A percentile compares a stretch with the other conserved stretches of the same genome.
Conservation (phyloP, 1,140 invertebrate genomes). For the Pomacea maculata region DNA sequence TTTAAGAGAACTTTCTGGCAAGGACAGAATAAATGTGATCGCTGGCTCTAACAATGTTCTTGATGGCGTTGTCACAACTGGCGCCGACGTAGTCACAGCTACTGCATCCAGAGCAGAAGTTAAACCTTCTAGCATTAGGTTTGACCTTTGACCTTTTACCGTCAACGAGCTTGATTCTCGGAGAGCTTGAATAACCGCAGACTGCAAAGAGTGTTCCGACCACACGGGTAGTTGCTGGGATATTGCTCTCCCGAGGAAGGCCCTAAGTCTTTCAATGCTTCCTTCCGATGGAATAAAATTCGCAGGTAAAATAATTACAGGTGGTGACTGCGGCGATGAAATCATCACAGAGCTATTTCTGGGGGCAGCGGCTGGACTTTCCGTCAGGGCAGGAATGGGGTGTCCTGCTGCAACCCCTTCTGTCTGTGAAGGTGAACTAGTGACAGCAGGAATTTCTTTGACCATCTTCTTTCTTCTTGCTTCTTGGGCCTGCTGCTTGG, state of each 20-base stretch:
- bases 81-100: not conserved
- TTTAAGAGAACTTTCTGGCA: not conserved
- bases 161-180: not conserved
- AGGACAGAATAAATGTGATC: constrained; percentile 10
- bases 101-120: not conserved
- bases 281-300: not conserved
- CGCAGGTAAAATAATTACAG: not conserved
- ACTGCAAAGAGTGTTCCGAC: not conserved
- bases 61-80: not conserved
- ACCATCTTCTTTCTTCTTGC: not conserved
- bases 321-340: not conserved
- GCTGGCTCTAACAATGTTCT: constrained; percentile 9
- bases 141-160: not conserved
- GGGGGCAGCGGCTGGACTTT: not conserved
- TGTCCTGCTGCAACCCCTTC: not conserved
- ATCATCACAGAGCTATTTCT: not conserved
- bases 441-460: not conserved
- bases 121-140: not conserved
- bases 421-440: not conserved
- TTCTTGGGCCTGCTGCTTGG: not conserved
- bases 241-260: not conserved
- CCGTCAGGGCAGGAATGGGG: not conserved
- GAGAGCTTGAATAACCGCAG: not conserved
- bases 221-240: not conserved
- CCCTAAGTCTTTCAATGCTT: not conserved